Conservation (phyloP, 2,797 vertebrate species). For the Pelochelys cantorii region DNA sequence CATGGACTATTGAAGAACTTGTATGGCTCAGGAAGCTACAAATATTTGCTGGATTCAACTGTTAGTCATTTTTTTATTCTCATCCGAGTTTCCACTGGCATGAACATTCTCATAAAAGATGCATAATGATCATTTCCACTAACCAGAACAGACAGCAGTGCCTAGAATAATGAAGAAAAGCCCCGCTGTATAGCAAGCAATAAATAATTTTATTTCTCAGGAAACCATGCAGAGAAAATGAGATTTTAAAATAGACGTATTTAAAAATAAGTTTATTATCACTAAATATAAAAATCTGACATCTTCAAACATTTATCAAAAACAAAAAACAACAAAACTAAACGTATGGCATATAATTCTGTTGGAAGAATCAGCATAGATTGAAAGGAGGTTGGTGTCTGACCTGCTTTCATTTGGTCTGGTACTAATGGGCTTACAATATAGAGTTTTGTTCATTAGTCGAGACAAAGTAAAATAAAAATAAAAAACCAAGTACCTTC, state of each 20-base stretch:
- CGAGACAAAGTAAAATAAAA: conserved; percentile 40
- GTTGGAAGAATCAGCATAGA: conserved; percentile 41
- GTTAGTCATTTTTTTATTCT: conserved; percentile 50
- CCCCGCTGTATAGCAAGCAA: background rate
- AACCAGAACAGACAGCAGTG: conserved; percentile 43
- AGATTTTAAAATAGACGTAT: conserved; percentile 75
- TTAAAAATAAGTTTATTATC: conserved; percentile 84
- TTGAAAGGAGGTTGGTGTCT: conserved; percentile 42
- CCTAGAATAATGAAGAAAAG: background rate
- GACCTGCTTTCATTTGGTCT: conserved; percentile 24
- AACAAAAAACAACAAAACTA: conserved; percentile 14
- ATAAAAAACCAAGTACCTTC: conserved; percentile 52
- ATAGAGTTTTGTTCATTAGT: background rate
- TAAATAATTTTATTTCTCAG: conserved; percentile 18
- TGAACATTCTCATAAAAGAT: conserved; percentile 55
- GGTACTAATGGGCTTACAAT: background rate
- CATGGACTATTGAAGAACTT: background rate
- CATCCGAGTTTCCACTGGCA: background rate
- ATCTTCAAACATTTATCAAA: conserved; percentile 72
- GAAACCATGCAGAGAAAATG: conserved; percentile 15
- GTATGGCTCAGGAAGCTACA: conserved; percentile 27
- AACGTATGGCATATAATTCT: conserved; percentile 44
- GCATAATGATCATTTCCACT: conserved; percentile 49
- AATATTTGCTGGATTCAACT: conserved; percentile 17
- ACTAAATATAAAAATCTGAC: conserved; percentile 79